Percentiles rank a stretch among this genome's conserved stretches.
Conservation (phyloP, 2,797 vertebrate genomes). For the Peromyscus eremicus region DNA sequence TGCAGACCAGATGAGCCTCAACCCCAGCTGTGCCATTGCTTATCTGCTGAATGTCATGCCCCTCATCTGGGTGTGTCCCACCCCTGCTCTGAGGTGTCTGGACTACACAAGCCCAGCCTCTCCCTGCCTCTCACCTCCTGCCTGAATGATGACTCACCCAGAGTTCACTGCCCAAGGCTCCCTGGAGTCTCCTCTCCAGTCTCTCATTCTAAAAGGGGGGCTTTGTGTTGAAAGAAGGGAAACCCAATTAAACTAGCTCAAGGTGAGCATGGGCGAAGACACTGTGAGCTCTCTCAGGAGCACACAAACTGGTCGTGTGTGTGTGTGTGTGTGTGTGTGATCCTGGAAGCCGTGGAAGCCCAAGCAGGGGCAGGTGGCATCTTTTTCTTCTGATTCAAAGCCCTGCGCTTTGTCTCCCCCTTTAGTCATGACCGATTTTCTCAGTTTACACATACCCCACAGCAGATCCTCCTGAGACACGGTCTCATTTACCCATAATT, state of each 20-base stretch:
- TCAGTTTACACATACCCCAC: neutral
- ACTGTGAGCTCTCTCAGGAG: neutral
- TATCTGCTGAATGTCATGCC: neutral
- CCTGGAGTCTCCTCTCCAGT: neutral
- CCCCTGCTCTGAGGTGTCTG: neutral
- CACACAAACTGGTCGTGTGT: neutral
- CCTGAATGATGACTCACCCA: neutral
- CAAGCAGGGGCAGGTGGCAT: neutral
- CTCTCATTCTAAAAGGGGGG: neutral
- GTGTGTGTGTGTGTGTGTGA: too few species aligned
- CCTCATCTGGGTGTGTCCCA: neutral
- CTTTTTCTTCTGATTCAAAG: neutral
- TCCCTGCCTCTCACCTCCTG: neutral
- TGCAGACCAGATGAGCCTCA: neutral
- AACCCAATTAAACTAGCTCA: neutral
- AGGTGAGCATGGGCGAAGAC: neutral
- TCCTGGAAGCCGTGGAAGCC: neutral
- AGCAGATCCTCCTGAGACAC: neutral
- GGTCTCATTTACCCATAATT: neutral
- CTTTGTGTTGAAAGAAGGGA: slow-evolving; percentile 11
- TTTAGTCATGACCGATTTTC: neutral
- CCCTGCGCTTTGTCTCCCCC: neutral
- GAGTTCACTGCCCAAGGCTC: neutral
- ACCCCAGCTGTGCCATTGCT: neutral
- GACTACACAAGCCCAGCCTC: neutral